phyloP scores from a whole-genome alignment of 2,113 vertebrate species.

The Leiothrix lutea region DNA sequence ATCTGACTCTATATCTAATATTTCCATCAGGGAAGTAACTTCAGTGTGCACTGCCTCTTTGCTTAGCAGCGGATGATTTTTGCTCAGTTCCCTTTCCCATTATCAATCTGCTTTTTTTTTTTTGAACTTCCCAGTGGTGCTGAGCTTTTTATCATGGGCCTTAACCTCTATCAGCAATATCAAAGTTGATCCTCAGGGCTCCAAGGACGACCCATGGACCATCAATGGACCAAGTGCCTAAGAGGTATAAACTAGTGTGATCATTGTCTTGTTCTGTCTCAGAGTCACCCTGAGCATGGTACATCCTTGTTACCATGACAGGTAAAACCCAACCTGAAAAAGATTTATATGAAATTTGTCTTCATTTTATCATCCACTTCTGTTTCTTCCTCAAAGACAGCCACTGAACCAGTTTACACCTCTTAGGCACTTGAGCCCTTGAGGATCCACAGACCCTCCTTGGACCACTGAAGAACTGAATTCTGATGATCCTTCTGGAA shows the following conservation, averaged over 20 bases:
- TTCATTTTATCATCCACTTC: background rate
- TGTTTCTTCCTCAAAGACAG: background rate
- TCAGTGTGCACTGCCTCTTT: background rate
- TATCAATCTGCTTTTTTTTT: background rate
- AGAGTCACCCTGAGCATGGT: background rate
- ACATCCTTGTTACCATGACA: background rate
- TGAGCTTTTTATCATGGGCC: background rate
- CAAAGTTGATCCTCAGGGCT: background rate
- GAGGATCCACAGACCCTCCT: background rate
- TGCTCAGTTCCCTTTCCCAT: background rate
- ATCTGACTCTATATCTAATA: background rate
- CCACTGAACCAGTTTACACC: accelerated
- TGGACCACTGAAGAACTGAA: background rate
- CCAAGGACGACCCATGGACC: background rate
- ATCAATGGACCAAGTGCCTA: background rate
- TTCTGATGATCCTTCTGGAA: background rate
- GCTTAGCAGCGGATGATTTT: accelerated
- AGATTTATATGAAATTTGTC: background rate
- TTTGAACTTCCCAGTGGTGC: background rate
- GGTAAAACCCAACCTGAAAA: background rate
- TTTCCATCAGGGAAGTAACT: background rate
- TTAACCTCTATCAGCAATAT: background rate
- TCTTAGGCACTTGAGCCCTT: background rate
- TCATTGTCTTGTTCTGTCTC: background rate
- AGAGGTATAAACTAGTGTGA: background rate